Conservation (phyloP, 92 coral and sea anemone genomes). For the Zoanthus sociatus region DNA sequence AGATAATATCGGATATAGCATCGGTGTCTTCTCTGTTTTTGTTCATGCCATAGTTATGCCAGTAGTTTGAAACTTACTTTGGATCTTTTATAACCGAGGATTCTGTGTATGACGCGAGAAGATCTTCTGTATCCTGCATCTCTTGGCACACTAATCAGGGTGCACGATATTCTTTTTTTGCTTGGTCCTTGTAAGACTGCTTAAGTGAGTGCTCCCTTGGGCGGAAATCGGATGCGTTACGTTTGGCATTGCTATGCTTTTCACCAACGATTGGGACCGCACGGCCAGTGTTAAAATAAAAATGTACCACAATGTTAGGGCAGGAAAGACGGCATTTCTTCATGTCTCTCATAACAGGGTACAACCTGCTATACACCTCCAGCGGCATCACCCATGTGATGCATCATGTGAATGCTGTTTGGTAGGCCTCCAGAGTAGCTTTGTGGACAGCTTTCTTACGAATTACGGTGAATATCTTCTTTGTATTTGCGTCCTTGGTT, state of each 20-base stretch:
- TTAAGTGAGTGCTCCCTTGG: constrained; percentile 52
- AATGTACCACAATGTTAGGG: constrained; percentile 38
- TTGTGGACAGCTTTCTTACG: constrained; percentile 50
- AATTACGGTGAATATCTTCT: not conserved
- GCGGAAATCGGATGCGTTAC: constrained; percentile 8
- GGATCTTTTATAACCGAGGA: constrained; percentile 48
- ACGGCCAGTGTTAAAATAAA: constrained; percentile 55
- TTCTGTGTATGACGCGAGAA: constrained; percentile 35
- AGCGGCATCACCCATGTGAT: constrained; percentile 56
- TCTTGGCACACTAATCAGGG: constrained; percentile 53
- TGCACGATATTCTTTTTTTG: constrained; percentile 41
- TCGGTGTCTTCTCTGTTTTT: constrained; percentile 38
- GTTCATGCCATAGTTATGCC: constrained; percentile 51
- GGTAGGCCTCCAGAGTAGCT: constrained; percentile 32
- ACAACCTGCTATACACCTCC: constrained; percentile 43
- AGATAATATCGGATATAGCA: constrained; percentile 46
- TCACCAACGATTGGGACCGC: constrained; percentile 53
- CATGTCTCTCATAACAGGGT: constrained; percentile 28
- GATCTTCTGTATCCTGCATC: constrained; percentile 40
- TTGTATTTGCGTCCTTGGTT: constrained; percentile 12
- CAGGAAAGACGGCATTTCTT: constrained; percentile 21
- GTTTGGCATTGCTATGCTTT: constrained; percentile 52
- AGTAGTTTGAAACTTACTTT: constrained; percentile 52
- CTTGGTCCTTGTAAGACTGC: constrained; percentile 37
- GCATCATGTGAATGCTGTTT: constrained; percentile 53